Percentiles rank a stretch among this genome's conserved stretches.
Evolutionary conservation across 1,140 invertebrate genomes (phyloP).

Genomic region (Papilio polyxenes): DNA sequence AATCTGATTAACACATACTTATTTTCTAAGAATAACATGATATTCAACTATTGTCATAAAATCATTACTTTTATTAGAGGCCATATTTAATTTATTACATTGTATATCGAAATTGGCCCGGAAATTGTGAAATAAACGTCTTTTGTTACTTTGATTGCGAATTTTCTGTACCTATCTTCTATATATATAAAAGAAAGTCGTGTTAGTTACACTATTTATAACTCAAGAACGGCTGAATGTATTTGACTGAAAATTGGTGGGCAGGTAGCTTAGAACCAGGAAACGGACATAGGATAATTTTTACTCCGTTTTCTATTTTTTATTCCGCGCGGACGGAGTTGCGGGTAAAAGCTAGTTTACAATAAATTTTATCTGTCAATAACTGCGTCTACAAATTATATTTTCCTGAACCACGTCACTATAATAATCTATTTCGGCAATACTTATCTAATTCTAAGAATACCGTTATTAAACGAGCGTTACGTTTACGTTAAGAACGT

Average conservation of each 20-base stretch:
- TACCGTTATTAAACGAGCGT: neutral
- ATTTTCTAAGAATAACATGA: neutral
- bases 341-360: too few species aligned
- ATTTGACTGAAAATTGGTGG: too few species aligned
- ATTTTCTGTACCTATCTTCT: neutral
- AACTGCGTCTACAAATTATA: neutral
- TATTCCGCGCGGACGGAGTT: too few species aligned
- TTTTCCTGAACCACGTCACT: neutral
- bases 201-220: too few species aligned
- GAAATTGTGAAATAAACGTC: conserved; percentile 11
- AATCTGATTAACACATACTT: neutral
- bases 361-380: conserved; percentile 11
- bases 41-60: conserved; percentile 11
- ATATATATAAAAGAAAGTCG: too few species aligned
- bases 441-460: neutral
- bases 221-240: too few species aligned
- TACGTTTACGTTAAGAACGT: too few species aligned
- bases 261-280: too few species aligned
- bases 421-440: neutral
- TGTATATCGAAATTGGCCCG: neutral
- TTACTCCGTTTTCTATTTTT: too few species aligned
- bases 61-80: conserved; percentile 18
- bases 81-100: neutral
- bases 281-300: too few species aligned
- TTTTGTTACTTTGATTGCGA: conserved; percentile 15